Conservation (phyloP, 2,888 invertebrate species). For the Polietes domitor region DNA sequence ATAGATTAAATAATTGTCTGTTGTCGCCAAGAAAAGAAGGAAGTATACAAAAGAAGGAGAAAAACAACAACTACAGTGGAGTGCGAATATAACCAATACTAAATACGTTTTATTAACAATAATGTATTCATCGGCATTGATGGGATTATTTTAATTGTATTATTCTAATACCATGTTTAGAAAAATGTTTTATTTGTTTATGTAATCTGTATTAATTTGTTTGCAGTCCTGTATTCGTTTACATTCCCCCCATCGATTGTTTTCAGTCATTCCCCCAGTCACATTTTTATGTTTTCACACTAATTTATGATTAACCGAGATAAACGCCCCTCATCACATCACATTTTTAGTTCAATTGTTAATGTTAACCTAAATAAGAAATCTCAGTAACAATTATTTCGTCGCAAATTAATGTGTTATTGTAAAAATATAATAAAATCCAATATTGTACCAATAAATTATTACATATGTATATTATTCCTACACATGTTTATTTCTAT, state of each 20-base stretch:
- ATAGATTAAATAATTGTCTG: background rate
- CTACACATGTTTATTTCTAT: too few species aligned
- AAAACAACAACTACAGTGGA: background rate
- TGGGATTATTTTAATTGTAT: too few species aligned
- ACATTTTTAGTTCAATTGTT: background rate
- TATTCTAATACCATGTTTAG: too few species aligned
- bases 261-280: background rate
- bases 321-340: background rate
- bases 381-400: background rate
- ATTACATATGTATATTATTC: too few species aligned
- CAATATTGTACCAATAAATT: background rate
- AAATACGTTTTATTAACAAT: background rate
- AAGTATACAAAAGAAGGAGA: too few species aligned
- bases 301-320: too few species aligned
- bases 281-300: background rate
- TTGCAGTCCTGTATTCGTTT: background rate
- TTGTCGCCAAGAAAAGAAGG: background rate
- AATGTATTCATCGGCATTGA: background rate
- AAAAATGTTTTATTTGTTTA: background rate
- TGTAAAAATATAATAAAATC: background rate
- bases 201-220: background rate
- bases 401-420: background rate
- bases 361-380: background rate
- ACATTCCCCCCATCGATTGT: background rate
- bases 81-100: background rate